Evolutionary conservation across 2,888 invertebrate species (phyloP), one percentile per base, ranked within the genome.

Genomic region (Drosophila sordidapex): DNA sequence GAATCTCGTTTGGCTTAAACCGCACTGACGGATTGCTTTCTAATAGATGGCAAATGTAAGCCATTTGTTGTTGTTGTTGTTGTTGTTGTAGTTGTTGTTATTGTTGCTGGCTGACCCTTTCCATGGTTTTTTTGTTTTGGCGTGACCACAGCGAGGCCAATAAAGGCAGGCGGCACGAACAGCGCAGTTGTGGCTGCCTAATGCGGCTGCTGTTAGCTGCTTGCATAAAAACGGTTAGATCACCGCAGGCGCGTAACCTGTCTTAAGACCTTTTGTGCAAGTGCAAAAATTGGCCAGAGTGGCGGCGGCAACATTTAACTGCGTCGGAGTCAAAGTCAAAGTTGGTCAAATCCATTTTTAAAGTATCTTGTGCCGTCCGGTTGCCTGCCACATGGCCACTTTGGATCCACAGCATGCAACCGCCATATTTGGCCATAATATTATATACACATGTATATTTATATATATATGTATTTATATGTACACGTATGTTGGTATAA

Each of bases 191-290:
- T 52, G 57, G 38, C 36, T 65, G 67, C 46, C 46, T 46, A 25
- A 46, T 80, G 76, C 40, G 69, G 61, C 61, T 63, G 57, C 51
- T 57, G 51, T 38, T 61, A 38, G 65, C 51, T 70, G 65, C 64
- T 74, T 68, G 86, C 70, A 74, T 79, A 1, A 77, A 89, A 91
- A 91, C 87, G 76, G 90, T 87, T 87, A 90, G 89, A 90, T 83
- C 81, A 83, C 91, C 87, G 76, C 89, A 89, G 82, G 82, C 86
- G 82, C 82, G 90, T 90, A 87, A 91, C 91, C 91, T 90, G 91
- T 91, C 91, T 90, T 78, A 60, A 91, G 87, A 90, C 90, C 90
- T 90, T 90, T 89, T 91, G 90, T 88, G 91, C 90, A 90, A 90
- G 90, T 90, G 89, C 89, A 88, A 79, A 89, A 85, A 82, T 85